Percentiles rank a stretch among this genome's conserved stretches.
Evolutionary conservation across 2,113 vertebrate genomes (phyloP).

Genomic region (Delphinapterus leucas): DNA sequence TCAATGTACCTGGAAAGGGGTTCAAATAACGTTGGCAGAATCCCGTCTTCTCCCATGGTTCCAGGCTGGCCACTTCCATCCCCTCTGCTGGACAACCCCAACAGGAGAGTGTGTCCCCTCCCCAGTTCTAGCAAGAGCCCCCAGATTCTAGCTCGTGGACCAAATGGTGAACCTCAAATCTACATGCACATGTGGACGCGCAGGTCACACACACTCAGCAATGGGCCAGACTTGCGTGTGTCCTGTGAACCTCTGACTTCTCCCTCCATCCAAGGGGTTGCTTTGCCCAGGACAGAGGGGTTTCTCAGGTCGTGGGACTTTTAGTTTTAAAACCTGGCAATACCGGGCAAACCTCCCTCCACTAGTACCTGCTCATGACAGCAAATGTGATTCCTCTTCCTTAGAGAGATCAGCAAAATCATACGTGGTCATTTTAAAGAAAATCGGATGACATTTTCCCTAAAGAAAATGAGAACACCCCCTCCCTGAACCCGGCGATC

Average conservation of each 20-base stretch:
- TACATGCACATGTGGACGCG: accelerated
- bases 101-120: not conserved
- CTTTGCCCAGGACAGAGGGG: not conserved
- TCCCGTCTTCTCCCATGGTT: not conserved
- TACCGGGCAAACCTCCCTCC: not conserved
- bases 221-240: accelerated
- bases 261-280: too few species aligned
- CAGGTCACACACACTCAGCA: too few species aligned
- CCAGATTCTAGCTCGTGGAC: not conserved
- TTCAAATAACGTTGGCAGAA: not conserved
- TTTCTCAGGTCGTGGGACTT: not conserved
- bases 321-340: not conserved
- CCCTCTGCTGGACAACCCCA: not conserved
- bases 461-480: not conserved
- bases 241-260: not conserved
- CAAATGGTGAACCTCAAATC: not conserved
- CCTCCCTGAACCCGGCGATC: not conserved
- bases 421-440: not conserved
- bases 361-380: accelerated
- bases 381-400: not conserved
- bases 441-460: not conserved
- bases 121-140: too few species aligned
- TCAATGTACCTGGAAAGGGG: not conserved
- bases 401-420: not conserved
- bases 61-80: not conserved